phyloP scores from a whole-genome alignment of 2,888 invertebrate species.

The Phytoseiulus persimilis region DNA sequence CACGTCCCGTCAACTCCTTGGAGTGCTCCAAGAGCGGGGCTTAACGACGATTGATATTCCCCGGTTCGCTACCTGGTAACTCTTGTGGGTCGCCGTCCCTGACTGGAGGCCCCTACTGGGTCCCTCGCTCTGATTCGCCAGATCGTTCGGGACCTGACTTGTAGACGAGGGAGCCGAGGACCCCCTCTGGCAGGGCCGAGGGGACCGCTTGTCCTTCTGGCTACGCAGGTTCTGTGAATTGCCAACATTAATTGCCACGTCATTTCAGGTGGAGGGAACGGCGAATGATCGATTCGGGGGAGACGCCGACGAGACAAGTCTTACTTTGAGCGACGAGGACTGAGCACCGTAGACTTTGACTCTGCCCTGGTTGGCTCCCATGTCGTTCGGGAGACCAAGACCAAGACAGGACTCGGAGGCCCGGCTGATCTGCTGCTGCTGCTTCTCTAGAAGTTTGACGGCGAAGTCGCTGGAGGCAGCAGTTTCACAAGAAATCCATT shows the following conservation, averaged over 20 bases:
- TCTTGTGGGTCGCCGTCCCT: constrained; percentile 37
- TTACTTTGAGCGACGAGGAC: constrained; percentile 38
- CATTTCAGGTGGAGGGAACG: not conserved
- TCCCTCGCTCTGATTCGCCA: constrained; percentile 38
- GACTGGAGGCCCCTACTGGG: constrained; percentile 38
- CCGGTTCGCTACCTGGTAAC: constrained; percentile 36
- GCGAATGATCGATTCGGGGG: no score
- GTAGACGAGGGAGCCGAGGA: constrained; percentile 35
- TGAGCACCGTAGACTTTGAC: constrained; percentile 39
- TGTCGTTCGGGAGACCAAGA: not conserved
- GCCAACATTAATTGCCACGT: not conserved
- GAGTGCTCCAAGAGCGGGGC: no score
- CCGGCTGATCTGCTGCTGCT: not conserved
- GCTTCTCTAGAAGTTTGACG: not conserved
- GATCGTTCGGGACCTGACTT: constrained; percentile 33
- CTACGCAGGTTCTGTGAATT: constrained; percentile 34
- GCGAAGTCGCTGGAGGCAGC: not conserved
- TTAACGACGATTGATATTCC: no score
- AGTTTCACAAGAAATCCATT: not conserved
- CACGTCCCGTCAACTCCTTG: no score
- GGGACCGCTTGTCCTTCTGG: constrained; percentile 37
- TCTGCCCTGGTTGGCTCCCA: constrained; percentile 38
- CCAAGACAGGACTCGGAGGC: not conserved
- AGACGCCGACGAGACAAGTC: no score
- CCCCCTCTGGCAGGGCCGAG: constrained; percentile 38